These are phyloP conservation scores for Oncorhynchus masou DNA, from an alignment of 2,113 vertebrate species.

Conservation along the genomic window DNA sequence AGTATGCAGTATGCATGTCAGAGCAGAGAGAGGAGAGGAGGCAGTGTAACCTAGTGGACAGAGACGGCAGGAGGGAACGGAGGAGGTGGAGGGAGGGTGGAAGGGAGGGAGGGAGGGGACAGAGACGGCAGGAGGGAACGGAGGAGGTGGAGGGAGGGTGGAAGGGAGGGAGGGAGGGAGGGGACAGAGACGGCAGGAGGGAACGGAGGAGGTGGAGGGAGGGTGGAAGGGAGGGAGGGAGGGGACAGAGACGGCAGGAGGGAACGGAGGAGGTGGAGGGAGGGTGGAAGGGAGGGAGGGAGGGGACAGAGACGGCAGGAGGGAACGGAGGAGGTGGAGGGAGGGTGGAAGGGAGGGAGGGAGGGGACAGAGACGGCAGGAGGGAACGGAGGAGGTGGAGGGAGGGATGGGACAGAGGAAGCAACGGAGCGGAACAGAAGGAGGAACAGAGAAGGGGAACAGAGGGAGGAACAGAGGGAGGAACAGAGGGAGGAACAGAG, in stretches of 20 bases:
- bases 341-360: not conserved
- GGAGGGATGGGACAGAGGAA: not conserved
- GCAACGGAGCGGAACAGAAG: conserved; percentile 3
- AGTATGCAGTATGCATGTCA: conserved; percentile 41
- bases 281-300: not conserved
- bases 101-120: conserved; percentile 34
- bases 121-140: conserved; percentile 47
- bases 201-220: conserved; percentile 6
- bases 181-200: conserved; percentile 60
- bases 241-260: conserved; percentile 59
- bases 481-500: too few relatives aligned
- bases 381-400: conserved; percentile 15
- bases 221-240: not conserved
- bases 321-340: conserved; percentile 18
- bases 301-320: conserved; percentile 60
- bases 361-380: conserved; percentile 62
- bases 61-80: conserved; percentile 42
- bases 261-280: conserved; percentile 17
- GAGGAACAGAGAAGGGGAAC: conserved; percentile 4
- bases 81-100: conserved; percentile 9
- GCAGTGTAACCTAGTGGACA: conserved; percentile 78
- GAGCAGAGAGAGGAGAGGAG: conserved; percentile 30
- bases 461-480: conserved; percentile 1
- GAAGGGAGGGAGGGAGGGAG: too few relatives aligned
- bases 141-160: conserved; percentile 8